Base-by-base conservation (phyloP, 2,113 vertebrate genomes). In the Tichodroma muraria region DNA sequence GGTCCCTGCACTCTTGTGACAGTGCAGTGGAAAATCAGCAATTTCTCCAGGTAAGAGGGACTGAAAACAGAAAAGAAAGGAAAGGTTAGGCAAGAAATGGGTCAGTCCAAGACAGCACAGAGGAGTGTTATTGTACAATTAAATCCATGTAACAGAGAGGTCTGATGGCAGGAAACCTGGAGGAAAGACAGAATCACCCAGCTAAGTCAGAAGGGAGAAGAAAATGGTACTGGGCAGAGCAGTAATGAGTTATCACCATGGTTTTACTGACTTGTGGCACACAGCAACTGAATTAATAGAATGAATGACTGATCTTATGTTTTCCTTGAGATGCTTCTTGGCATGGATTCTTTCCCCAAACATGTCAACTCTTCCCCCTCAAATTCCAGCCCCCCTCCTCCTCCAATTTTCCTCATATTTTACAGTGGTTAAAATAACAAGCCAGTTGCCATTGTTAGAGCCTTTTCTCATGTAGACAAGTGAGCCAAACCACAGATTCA, bases 21-120 rank as follows among this genome's bases (percentile, higher is more conserved):
- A 22, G 4, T 2, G 6, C 8, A 28, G 49, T 0, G 0, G n/a
- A 79, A 52, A 64, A 22, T 37, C 6, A 0, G 57, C 2, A 1
- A 63, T 25, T 70, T 52, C 47, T 85, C 28, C 56, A 66, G 30
- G 33, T 31, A 50, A 37, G 21, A 78, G 8, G 14, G 14, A 80
- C n/a, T 42, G 33, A 44, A 52, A 56, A 81, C 16, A 80, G 31
- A 64, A 59, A 30, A 68, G 15, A 63, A 63, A 52, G 7, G 15
- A 85, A 56, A 52, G 28, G 21, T 76, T 18, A 56, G 22, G 22
- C 33, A 72, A 76, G n/a, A 88, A 72, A 69, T 11, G 0, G 0
- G 18, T 44, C 50, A 45, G 35, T 42, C 42, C 57, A 37, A 56
- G 13, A 54, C 13, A 66, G 31, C 30, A 71, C 35, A 65, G 40